These are phyloP conservation scores for Aphelinus atriplicis DNA, from an alignment of 1,140 invertebrate species.

Conservation along the genomic window DNA sequence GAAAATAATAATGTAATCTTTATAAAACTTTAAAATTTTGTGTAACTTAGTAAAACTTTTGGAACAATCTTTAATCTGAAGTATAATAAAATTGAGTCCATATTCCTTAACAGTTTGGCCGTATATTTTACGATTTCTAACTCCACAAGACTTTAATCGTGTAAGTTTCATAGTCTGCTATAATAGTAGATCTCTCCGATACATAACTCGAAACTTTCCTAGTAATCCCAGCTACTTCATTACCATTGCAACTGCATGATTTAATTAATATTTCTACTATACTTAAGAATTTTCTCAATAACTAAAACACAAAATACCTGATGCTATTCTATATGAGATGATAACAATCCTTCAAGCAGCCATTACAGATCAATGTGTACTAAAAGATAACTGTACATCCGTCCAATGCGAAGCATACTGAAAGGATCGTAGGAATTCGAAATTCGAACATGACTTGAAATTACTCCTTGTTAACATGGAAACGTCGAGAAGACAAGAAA, in stretches of 20 bases:
- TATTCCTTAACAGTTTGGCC: not conserved
- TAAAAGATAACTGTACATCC: not conserved
- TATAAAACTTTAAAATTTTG: no score
- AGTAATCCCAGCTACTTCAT: not conserved
- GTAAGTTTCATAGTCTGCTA: not conserved
- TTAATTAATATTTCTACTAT: not conserved
- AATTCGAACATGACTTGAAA: constrained; percentile 18
- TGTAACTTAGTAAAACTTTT: no score
- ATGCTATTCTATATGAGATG: no score
- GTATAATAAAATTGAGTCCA: no score
- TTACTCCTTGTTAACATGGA: constrained; percentile 17
- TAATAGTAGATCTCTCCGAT: constrained; percentile 11
- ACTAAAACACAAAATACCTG: no score
- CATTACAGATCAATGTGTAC: not conserved
- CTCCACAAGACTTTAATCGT: not conserved
- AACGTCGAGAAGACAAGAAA: not conserved
- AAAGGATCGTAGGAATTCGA: not conserved
- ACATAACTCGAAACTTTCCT: constrained; percentile 20
- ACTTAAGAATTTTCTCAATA: no score
- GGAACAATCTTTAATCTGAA: no score
- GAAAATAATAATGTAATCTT: no score
- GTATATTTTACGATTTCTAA: not conserved
- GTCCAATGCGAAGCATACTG: not conserved
- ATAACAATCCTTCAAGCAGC: not conserved
- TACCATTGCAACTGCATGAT: not conserved